phyloP scores from a whole-genome alignment of 2,113 vertebrate genomes.

The Cochlearius cochlearius region DNA sequence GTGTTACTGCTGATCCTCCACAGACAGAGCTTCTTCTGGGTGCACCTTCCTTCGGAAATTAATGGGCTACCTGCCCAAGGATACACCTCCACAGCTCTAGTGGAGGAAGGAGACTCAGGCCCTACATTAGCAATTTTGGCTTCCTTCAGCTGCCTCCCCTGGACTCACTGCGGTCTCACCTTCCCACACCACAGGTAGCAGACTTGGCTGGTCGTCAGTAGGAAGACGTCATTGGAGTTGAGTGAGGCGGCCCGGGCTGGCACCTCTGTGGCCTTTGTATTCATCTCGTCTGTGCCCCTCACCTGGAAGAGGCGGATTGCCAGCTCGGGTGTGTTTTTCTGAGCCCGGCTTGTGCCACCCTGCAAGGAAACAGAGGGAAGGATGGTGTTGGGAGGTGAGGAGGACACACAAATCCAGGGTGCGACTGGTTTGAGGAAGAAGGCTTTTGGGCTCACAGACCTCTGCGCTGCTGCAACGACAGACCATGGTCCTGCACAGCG shows the following conservation, averaged over 20 bases:
- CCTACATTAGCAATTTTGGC: rapidly evolving
- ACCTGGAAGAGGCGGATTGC: conserved; percentile 84
- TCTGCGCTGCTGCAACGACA: rapidly evolving
- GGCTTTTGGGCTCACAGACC: not conserved
- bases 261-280: conserved; percentile 87
- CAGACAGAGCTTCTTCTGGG: not conserved
- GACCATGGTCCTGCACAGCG: not conserved
- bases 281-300: conserved; percentile 79
- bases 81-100: not conserved
- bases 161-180: conserved; percentile 39
- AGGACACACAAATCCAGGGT: not conserved
- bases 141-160: not conserved
- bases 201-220: conserved; percentile 74
- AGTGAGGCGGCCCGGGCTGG: conserved; percentile 81
- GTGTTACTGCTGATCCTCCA: not conserved
- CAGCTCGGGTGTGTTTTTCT: conserved; percentile 47
- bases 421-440: not conserved
- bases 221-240: conserved; percentile 87
- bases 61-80: not conserved
- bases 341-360: conserved; percentile 81
- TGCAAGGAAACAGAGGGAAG: conserved; percentile 10
- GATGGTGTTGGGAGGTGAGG: not conserved
- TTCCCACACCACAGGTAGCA: conserved; percentile 91
- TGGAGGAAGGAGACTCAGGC: not conserved
- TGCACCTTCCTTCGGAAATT: not conserved